A percentile compares a stretch with the other conserved stretches of the same genome.
Evolutionary conservation across 2,888 invertebrate species (phyloP).

Genomic region (Apodemia duryi): DNA sequence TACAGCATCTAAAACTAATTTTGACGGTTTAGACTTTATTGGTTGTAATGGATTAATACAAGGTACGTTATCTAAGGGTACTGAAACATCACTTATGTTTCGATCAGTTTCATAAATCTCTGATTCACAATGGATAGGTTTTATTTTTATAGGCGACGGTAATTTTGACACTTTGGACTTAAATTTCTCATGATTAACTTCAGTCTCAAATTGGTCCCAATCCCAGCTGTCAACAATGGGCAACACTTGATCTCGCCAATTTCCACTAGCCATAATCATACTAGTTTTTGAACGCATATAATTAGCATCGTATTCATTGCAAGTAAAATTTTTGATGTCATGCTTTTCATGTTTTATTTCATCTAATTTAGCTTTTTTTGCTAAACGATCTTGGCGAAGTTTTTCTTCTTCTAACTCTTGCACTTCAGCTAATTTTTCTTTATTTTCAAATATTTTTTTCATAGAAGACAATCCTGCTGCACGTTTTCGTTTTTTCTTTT

Average conservation of each 20-base stretch:
- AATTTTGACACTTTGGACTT: slow-evolving; percentile 63
- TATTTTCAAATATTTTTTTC: slow-evolving; percentile 88
- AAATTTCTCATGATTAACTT: slow-evolving; percentile 66
- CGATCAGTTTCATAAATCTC: slow-evolving; percentile 72
- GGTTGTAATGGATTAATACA: slow-evolving; percentile 81
- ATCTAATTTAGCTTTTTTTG: slow-evolving; percentile 66
- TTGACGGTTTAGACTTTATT: slow-evolving; percentile 70
- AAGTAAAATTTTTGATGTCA: slow-evolving; percentile 66
- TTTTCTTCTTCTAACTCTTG: slow-evolving; percentile 78
- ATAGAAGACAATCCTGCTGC: slow-evolving; percentile 82
- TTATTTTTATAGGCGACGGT: slow-evolving; percentile 70
- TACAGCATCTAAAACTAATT: slow-evolving; percentile 63
- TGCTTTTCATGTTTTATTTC: slow-evolving; percentile 67
- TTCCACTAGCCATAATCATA: slow-evolving; percentile 68
- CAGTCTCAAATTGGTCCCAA: slow-evolving; percentile 82
- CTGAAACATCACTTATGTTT: slow-evolving; percentile 72
- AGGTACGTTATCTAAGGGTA: slow-evolving; percentile 80
- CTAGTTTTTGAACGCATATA: slow-evolving; percentile 74
- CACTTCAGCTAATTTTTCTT: slow-evolving; percentile 83
- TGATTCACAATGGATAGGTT: slow-evolving; percentile 71
- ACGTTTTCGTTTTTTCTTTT: slow-evolving; percentile 78
- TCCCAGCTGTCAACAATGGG: slow-evolving; percentile 82
- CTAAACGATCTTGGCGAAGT: slow-evolving; percentile 55
- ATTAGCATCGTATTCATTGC: slow-evolving; percentile 68
- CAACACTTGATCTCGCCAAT: slow-evolving; percentile 82